phyloP scores from a whole-genome alignment of 2,888 invertebrate species.

The Agapostemon virescens region DNA sequence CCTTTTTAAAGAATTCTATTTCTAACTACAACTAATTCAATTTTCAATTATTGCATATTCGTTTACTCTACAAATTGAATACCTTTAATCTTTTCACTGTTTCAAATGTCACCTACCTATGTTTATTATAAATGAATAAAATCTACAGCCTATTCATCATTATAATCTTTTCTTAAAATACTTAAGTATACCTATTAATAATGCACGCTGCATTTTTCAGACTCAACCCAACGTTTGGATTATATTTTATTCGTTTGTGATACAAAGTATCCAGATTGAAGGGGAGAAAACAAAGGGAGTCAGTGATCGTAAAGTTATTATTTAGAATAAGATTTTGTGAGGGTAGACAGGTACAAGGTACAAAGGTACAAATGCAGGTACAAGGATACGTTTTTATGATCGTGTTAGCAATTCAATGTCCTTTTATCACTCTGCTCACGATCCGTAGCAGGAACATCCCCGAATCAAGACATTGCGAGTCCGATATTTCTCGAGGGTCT shows the following conservation, averaged over 20 bases:
- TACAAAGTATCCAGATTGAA: not conserved
- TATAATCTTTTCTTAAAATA: too few species aligned
- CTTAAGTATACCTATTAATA: too few species aligned
- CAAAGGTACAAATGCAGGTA: too few species aligned
- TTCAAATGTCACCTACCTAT: too few species aligned
- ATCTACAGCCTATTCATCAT: too few species aligned
- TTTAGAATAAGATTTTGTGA: not conserved
- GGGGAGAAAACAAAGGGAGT: not conserved
- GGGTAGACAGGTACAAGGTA: not conserved
- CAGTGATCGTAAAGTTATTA: not conserved
- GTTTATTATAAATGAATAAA: too few species aligned
- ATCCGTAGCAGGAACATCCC: conserved; percentile 34
- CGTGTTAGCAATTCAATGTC: conserved; percentile 16
- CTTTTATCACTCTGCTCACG: conserved; percentile 5
- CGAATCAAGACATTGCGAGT: conserved; percentile 58
- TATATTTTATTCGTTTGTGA: not conserved
- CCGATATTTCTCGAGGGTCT: conserved; percentile 71
- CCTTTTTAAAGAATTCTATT: too few species aligned
- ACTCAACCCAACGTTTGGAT: too few species aligned
- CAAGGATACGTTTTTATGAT: not conserved
- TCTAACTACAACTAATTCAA: too few species aligned
- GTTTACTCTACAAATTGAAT: not conserved
- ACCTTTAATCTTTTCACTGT: not conserved
- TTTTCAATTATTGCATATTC: too few species aligned
- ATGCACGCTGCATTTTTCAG: too few species aligned